Base-by-base conservation (phyloP, 2,113 vertebrate species). In the Daphoenositta chrysoptera region DNA sequence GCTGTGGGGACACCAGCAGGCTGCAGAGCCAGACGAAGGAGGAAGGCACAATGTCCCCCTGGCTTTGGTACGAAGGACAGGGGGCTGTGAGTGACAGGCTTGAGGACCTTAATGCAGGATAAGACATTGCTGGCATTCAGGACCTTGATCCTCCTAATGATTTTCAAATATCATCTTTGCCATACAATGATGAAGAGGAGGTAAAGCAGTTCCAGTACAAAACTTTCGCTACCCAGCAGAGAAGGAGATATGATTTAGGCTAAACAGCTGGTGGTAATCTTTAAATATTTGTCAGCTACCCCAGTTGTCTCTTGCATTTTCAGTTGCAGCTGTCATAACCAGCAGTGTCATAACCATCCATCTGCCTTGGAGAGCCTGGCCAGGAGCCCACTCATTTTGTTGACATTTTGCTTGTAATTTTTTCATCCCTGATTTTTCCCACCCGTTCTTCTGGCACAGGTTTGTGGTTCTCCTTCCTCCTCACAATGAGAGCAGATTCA, bases 261-360 rank as follows among this genome's bases (percentile, higher is more conserved):
- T 81, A 53, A 75, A 84, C 61, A 96, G 89, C 79, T 95, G 84
- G 93, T 56, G 66, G 50, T 31, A 78, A 50, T 82, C 70, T 93
- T 94, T 95, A 95, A 96, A 94, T 94, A 91, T 95, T 91, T 96
- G 79, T 95, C 77, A 94, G 56, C 88, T 80, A 83, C n/a, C 27
- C 19, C 57, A n/a, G 2, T 78, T 92, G 85, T 96, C 88, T 95
- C 78, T 75, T 75, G 81, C 54, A 76, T 93, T 95, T 94, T 92
- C n/a, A 71, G 53, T 70, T 94, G 87, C 97, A 97, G 96, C 83
- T 97, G 95, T 94, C 89, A 65, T 76, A 94, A 89, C 61, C 80
- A 82, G 71, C 37, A 90, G 33, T 80, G 47, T n/a, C n/a, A n/a
- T n/a, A n/a, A n/a, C 77, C 92, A 97, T 97, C 95, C 95, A 97